Conservation (phyloP, 2,888 invertebrate genomes). For the Tetheella fluctuosa region DNA sequence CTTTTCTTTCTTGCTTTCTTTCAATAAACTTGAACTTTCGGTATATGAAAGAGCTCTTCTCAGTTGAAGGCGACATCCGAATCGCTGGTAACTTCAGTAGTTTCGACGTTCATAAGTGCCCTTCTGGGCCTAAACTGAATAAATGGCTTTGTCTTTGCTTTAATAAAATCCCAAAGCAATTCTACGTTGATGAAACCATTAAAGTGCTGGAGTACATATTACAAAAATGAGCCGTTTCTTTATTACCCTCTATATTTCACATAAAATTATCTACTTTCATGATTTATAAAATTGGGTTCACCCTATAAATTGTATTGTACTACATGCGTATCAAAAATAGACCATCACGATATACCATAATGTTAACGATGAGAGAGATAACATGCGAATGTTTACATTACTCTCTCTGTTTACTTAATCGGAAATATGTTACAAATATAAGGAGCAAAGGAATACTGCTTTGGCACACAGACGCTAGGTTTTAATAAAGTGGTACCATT, state of each 20-base stretch:
- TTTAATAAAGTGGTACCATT: not conserved
- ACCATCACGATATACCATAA: conserved; percentile 43
- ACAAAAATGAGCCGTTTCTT: not conserved
- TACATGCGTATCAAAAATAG: conserved; percentile 45
- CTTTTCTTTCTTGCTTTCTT: too few relatives aligned
- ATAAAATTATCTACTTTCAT: not conserved
- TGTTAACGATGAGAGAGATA: conserved; percentile 46
- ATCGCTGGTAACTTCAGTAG: too few relatives aligned
- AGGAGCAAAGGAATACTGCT: not conserved
- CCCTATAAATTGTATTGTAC: conserved; percentile 12
- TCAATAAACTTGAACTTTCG: too few relatives aligned
- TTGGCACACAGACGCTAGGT: not conserved
- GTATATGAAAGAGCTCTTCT: too few relatives aligned
- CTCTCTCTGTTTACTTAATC: conserved; percentile 49
- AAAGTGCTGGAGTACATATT: not conserved
- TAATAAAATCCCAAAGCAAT: too few relatives aligned
- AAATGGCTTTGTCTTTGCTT: too few relatives aligned
- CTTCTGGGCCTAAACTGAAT: too few relatives aligned
- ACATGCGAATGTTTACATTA: conserved; percentile 46
- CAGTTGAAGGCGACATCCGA: too few relatives aligned
- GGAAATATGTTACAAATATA: conserved; percentile 24
- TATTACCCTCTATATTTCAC: not conserved
- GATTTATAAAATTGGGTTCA: not conserved
- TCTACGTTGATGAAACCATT: not conserved
- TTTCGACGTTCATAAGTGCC: too few relatives aligned